These are phyloP conservation scores for Gila orcuttii DNA, from an alignment of 2,113 vertebrate genomes.

Conservation along the genomic window DNA sequence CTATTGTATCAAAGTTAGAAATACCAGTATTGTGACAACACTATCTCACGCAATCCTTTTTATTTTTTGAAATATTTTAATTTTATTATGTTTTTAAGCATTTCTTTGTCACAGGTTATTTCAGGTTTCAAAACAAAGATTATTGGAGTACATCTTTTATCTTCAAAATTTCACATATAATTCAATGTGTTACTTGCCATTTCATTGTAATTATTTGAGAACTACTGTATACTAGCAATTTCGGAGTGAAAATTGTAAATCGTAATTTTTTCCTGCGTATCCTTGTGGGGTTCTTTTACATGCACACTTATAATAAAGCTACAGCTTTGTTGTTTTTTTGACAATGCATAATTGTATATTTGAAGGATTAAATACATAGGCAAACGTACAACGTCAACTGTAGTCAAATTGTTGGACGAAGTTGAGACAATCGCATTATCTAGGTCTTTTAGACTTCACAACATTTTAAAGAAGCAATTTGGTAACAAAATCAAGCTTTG, in stretches of 20 bases:
- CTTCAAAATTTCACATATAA: too few relatives aligned
- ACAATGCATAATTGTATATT: not conserved
- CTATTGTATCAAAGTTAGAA: not conserved
- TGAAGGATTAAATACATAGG: not conserved
- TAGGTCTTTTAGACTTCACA: not conserved
- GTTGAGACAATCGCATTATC: not conserved
- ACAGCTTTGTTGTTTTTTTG: not conserved
- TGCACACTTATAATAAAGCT: not conserved
- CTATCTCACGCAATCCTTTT: not conserved
- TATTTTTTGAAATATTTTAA: too few relatives aligned
- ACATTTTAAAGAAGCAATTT: not conserved
- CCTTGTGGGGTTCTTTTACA: not conserved
- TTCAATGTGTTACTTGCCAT: too few relatives aligned
- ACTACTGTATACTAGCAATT: too few relatives aligned
- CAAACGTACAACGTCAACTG: not conserved
- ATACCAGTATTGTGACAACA: not conserved
- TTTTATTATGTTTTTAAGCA: too few relatives aligned
- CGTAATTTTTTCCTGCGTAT: too few relatives aligned
- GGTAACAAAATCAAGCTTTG: not conserved
- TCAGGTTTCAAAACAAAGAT: too few relatives aligned
- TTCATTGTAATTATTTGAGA: too few relatives aligned
- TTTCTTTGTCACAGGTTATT: too few relatives aligned
- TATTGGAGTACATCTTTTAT: too few relatives aligned
- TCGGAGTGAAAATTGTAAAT: too few relatives aligned
- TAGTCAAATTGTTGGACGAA: not conserved